These are phyloP conservation scores for Drosophila phalerata DNA, from an alignment of 2,888 invertebrate species.

Conservation along the genomic window DNA sequence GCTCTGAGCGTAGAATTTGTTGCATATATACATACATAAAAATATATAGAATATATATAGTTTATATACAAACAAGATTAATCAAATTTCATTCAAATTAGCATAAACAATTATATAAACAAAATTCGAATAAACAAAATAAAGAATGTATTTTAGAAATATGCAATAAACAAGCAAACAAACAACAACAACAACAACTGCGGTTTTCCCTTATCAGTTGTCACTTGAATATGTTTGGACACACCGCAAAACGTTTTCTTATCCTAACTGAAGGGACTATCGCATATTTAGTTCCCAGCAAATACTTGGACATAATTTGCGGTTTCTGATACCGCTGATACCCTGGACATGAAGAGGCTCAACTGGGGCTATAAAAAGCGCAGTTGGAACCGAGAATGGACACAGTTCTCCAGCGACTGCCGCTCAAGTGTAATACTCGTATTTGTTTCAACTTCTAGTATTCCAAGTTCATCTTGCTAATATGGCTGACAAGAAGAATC, in stretches of 20 bases:
- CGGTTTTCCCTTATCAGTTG: conserved; percentile 63
- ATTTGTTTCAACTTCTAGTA: not conserved
- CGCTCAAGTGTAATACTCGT: conserved; percentile 16
- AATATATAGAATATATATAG: conserved; percentile 26
- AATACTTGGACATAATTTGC: conserved; percentile 13
- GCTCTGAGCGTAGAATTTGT: conserved; percentile 57
- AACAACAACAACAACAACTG: conserved; percentile 39
- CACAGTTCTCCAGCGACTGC: conserved; percentile 64
- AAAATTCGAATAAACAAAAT: conserved; percentile 51
- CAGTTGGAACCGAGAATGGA: not conserved
- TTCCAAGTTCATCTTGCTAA: not conserved
- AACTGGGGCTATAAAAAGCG: conserved; percentile 58
- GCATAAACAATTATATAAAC: conserved; percentile 50
- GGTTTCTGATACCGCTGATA: conserved; percentile 48
- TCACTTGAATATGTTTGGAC: not conserved
- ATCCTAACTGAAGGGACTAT: not conserved
- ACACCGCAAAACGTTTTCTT: not conserved
- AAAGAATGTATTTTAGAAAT: conserved; percentile 77
- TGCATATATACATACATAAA: conserved; percentile 42
- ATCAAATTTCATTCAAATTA: conserved; percentile 76
- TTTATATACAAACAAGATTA: conserved; percentile 41
- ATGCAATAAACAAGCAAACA: conserved; percentile 47
- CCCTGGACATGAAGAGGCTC: too few species aligned
- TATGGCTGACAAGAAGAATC: conserved; percentile 86
- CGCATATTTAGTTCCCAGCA: conserved; percentile 41